Evolutionary conservation across 2,888 invertebrate genomes (phyloP).

Genomic region (Molanna angustata): DNA sequence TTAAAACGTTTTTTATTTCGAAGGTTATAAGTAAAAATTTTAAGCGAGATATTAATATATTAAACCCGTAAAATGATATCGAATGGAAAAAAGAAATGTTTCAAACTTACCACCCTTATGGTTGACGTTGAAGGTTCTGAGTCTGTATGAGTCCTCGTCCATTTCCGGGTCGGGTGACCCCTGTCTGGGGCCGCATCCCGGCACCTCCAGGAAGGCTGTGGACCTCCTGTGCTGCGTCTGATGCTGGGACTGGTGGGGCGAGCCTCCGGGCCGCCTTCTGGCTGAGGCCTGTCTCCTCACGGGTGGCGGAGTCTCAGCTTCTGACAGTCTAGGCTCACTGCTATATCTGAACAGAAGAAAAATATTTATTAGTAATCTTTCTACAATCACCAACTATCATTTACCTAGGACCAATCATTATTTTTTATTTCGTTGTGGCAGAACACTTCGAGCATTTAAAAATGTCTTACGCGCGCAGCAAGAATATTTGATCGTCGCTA

Average conservation of each 20-base stretch:
- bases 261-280: slow-evolving; percentile 49
- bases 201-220: slow-evolving; percentile 71
- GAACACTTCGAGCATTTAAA: too few relatives aligned
- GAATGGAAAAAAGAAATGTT: neutral
- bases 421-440: too few relatives aligned
- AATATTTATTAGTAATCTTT: too few relatives aligned
- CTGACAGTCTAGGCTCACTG: slow-evolving; percentile 65
- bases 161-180: slow-evolving; percentile 58
- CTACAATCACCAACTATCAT: too few relatives aligned
- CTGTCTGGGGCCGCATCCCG: slow-evolving; percentile 40
- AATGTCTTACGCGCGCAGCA: too few relatives aligned
- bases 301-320: slow-evolving; percentile 66
- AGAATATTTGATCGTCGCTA: too few relatives aligned
- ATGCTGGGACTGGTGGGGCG: slow-evolving; percentile 49
- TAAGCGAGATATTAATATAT: too few relatives aligned
- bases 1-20: too few relatives aligned
- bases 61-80: neutral
- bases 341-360: slow-evolving; percentile 47
- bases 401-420: too few relatives aligned
- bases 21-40: too few relatives aligned
- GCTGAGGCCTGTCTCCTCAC: slow-evolving; percentile 63
- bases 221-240: slow-evolving; percentile 66
- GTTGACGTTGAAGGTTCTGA: slow-evolving; percentile 90
- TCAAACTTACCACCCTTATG: slow-evolving; percentile 78
- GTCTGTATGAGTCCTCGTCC: slow-evolving; percentile 84